Evolutionary conservation across 2,888 invertebrate genomes (phyloP).

Genomic region (Terebella lapidaria): DNA sequence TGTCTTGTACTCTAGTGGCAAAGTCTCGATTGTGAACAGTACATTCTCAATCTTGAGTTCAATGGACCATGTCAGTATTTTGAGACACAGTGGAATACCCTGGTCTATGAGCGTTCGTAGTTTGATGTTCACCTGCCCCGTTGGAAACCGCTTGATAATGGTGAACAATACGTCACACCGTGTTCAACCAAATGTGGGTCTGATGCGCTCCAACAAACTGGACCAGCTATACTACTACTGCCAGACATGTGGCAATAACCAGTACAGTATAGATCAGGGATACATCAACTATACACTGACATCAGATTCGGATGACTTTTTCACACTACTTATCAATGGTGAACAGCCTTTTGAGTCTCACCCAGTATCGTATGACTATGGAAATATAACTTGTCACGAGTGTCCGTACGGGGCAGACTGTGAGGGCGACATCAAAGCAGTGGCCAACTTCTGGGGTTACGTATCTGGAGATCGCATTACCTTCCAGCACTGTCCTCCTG

Average conservation of each 20-base stretch:
- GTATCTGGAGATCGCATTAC: neutral
- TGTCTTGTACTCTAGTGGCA: constrained; percentile 16
- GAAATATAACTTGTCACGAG: constrained; percentile 17
- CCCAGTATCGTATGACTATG: constrained; percentile 10
- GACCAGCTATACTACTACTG: constrained; percentile 21
- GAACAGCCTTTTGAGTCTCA: constrained; percentile 8
- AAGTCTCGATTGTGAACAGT: constrained; percentile 2
- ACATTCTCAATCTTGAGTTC: constrained; percentile 1
- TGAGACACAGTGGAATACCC: constrained; percentile 14
- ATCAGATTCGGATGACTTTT: constrained; percentile 8
- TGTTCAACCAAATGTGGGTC: constrained; percentile 7
- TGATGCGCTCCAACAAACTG: constrained; percentile 16
- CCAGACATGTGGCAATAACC: constrained; percentile 16
- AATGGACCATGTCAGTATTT: constrained; percentile 10
- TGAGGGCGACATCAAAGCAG: constrained; percentile 7
- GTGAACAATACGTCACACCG: constrained; percentile 16
- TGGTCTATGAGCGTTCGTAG: constrained; percentile 18
- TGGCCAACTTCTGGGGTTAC: constrained; percentile 21
- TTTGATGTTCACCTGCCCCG: constrained; percentile 16
- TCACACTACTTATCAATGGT: constrained; percentile 12
- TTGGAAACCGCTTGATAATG: constrained; percentile 14
- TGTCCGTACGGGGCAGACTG: constrained; percentile 22
- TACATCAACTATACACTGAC: constrained; percentile 17
- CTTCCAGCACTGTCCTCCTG: constrained; percentile 19
- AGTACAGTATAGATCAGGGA: constrained; percentile 18